Evolutionary conservation across 2,113 vertebrate species (phyloP), one percentile per base, ranked within the genome.

Genomic region (Opisthocomus hoazin): DNA sequence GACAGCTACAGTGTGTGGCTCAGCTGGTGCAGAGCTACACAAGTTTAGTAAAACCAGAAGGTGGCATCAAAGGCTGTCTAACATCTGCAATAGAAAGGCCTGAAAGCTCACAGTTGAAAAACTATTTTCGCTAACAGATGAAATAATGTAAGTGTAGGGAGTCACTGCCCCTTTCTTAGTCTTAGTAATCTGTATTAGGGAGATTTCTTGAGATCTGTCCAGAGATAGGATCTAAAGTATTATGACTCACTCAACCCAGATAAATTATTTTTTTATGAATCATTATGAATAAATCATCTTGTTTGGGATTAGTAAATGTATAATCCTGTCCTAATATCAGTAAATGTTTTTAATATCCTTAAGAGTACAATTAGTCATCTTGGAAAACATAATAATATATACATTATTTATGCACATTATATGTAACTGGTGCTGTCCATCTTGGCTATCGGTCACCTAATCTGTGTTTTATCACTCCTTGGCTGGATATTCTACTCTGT

Each of bases 51-150:
- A 78, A 78, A 71, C 96, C 96, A 95, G 96, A 94, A 96, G 96
- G 66, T 95, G 96, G 96, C 95, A 91, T 89, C 89, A 91, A 87
- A 96, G 86, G 66, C 92, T 92, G 75, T 22, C 58, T 70, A 61
- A 90, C 29, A 63, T 60, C 48, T 81, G 48, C 30, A 65, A 26
- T 6, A 81, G 57, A 53, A 60, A 58, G 23, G 5, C 9, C 61
- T 65, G 39, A 89, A 87, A 92, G 18, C 5, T 58, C 8, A 29
- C 9, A 12, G 7, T 3, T 65, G 12, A 89, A 94, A 91, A 58
- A 3, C 3, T 46, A 6, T 27, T 81, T 90, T 69, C 73, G 5
- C n/a, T 91, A 73, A n/a, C 7, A 68, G 11, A 39, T 39, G 36
- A 86, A 92, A 80, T 24, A 51, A 39, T 36, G 4, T 26, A 46